Evolutionary conservation across 2,113 vertebrate species (phyloP).

Genomic region (Proterorhinus semilunaris): DNA sequence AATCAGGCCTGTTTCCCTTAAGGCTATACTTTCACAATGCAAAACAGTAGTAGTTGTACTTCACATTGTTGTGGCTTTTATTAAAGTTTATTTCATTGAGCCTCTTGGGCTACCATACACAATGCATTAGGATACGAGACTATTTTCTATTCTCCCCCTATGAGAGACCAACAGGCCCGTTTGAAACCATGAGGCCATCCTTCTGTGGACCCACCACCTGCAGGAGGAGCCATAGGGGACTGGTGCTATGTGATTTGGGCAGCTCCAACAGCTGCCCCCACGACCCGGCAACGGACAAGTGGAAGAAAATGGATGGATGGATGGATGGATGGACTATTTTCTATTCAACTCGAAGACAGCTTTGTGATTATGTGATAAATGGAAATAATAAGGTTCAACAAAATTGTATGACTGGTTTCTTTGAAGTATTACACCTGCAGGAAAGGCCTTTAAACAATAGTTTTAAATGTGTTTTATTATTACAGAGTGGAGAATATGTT

Average conservation of each 20-base stretch:
- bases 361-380: conserved; percentile 29
- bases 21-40: not conserved
- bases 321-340: no score
- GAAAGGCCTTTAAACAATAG: conserved; percentile 6
- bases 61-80: conserved; percentile 6
- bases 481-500: conserved; percentile 4
- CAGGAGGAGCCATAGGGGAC: no score
- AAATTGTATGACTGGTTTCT: conserved; percentile 28
- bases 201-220: no score
- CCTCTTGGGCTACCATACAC: not conserved
- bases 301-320: no score
- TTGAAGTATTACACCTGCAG: conserved; percentile 6
- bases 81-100: conserved; percentile 8
- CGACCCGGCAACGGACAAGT: no score
- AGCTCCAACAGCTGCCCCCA: no score
- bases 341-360: conserved; percentile 14
- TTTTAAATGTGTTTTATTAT: not conserved
- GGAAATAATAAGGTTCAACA: not conserved
- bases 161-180: no score
- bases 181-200: no score
- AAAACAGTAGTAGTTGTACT: not conserved
- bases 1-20: no score
- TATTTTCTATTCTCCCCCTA: conserved; percentile 34
- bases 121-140: conserved; percentile 4
- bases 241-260: no score